These are phyloP conservation scores for Amiota minor DNA, from an alignment of 2,888 invertebrate genomes.

Conservation along the genomic window DNA sequence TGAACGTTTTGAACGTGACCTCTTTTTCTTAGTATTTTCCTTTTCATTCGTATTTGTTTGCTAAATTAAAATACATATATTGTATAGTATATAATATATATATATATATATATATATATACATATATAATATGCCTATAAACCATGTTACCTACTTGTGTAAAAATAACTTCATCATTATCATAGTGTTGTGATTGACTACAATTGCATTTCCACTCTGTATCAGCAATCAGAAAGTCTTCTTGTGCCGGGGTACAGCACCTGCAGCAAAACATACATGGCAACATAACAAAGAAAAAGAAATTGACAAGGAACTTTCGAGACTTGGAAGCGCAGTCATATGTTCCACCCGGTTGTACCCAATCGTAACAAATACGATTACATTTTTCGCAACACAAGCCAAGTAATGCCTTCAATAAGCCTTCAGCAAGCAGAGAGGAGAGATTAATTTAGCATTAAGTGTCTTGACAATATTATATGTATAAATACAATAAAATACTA, in stretches of 20 bases:
- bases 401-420: constrained; percentile 52
- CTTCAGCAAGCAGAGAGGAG: too few species aligned
- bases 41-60: too few species aligned
- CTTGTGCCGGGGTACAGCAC: constrained; percentile 57
- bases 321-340: constrained; percentile 51
- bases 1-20: neutral
- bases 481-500: too few species aligned
- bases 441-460: too few species aligned
- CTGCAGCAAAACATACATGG: constrained; percentile 61
- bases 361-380: constrained; percentile 54
- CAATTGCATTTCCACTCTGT: constrained; percentile 59
- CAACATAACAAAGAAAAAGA: constrained; percentile 56
- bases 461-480: too few species aligned
- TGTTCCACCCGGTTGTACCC: constrained; percentile 55
- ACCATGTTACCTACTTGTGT: neutral
- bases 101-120: too few species aligned
- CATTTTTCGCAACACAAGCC: constrained; percentile 50
- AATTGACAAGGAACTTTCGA: constrained; percentile 59
- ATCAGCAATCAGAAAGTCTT: constrained; percentile 55
- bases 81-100: too few species aligned
- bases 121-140: too few species aligned
- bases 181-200: too few species aligned
- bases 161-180: neutral
- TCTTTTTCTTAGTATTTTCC: neutral
- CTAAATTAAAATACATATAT: too few species aligned